Conservation (phyloP, 2,113 vertebrate species). For the Paraplagusia blochii region DNA sequence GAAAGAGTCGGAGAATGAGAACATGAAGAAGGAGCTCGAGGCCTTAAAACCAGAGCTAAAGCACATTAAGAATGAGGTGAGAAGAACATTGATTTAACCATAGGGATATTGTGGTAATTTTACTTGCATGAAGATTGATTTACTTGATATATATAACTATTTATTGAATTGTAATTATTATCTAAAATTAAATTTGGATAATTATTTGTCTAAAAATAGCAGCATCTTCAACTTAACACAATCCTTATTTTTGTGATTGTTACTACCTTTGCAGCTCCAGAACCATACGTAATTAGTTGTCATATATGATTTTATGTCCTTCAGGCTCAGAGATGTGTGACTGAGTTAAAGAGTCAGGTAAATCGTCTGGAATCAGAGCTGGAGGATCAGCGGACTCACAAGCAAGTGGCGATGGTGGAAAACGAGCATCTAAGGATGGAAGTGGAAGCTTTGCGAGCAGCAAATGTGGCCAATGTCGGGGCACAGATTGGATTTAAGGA, state of each 20-base stretch:
- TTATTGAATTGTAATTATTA: too few relatives aligned
- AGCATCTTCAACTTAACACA: too few relatives aligned
- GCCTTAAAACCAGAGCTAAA: constrained; percentile 81
- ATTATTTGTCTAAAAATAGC: too few relatives aligned
- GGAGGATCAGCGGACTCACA: constrained; percentile 85
- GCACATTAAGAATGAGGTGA: constrained; percentile 71
- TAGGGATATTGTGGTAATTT: too few relatives aligned
- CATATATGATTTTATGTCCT: not conserved
- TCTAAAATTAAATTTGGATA: too few relatives aligned
- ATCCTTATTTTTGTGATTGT: too few relatives aligned
- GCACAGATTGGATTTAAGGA: constrained; percentile 87
- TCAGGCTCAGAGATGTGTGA: constrained; percentile 81
- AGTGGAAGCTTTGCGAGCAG: constrained; percentile 81
- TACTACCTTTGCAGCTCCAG: too few relatives aligned
- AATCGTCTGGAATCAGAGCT: constrained; percentile 87
- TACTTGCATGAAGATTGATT: too few relatives aligned
- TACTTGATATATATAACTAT: too few relatives aligned
- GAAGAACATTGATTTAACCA: not conserved
- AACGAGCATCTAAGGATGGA: constrained; percentile 86
- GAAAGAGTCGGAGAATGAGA: constrained; percentile 65
- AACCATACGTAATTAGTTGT: too few relatives aligned
- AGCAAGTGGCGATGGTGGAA: constrained; percentile 85
- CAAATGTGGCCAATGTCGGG: constrained; percentile 80
- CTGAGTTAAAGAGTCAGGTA: constrained; percentile 68
- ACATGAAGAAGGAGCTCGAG: constrained; percentile 82